These are phyloP conservation scores for Callimorpha dominula DNA, from an alignment of 2,888 invertebrate species.

Conservation along the genomic window DNA sequence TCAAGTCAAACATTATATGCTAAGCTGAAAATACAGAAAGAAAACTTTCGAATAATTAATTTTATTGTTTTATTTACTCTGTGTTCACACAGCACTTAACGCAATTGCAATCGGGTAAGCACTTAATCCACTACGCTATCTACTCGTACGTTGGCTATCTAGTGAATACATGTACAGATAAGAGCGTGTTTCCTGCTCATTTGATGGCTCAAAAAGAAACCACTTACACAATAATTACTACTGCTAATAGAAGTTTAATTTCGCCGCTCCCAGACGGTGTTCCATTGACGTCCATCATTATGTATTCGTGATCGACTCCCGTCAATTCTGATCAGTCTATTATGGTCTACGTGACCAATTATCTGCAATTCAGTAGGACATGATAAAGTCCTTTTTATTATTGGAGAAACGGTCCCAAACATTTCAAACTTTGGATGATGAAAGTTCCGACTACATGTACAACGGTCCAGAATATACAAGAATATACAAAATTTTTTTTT, in stretches of 20 bases:
- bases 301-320: constrained; percentile 72
- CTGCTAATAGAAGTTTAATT: constrained; percentile 42
- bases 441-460: too few species aligned
- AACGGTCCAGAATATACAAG: too few species aligned
- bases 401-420: neutral
- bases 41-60: too few species aligned
- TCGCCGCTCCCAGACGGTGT: constrained; percentile 43
- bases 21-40: neutral
- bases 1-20: neutral
- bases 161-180: neutral
- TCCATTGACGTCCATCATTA: constrained; percentile 65
- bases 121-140: neutral
- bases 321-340: constrained; percentile 65
- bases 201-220: constrained; percentile 3
- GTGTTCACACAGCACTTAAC: neutral
- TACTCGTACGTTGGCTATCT: too few species aligned
- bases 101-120: neutral
- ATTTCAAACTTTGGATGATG: neutral
- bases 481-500: too few species aligned
- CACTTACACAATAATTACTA: constrained; percentile 7
- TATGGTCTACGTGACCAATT: constrained; percentile 44
- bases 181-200: neutral
- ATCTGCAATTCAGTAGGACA: constrained; percentile 38
- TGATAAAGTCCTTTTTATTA: constrained; percentile 9
- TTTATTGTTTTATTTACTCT: neutral